Conservation (phyloP, 2,888 invertebrate species). For the Aradus depressus region DNA sequence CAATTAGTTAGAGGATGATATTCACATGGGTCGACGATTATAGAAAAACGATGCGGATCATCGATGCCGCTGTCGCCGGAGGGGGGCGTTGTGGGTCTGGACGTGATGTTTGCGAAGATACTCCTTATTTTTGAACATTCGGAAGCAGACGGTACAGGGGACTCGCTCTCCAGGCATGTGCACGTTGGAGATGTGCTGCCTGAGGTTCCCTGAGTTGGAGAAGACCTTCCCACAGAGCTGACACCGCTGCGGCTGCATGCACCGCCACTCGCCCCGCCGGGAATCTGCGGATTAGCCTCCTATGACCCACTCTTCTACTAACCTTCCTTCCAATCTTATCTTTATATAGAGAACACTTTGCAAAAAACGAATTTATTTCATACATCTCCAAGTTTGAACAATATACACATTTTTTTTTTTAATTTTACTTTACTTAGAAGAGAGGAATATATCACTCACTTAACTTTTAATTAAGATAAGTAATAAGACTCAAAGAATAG, state of each 20-base stretch:
- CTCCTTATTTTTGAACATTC: conserved; percentile 36
- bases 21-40: too few relatives aligned
- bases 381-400: background rate
- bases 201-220: conserved; percentile 36
- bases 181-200: conserved; percentile 36
- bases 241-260: conserved; percentile 36
- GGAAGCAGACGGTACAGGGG: conserved; percentile 34
- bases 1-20: too few relatives aligned
- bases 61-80: conserved; percentile 28
- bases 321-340: too few relatives aligned
- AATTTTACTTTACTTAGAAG: background rate
- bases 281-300: conserved; percentile 19
- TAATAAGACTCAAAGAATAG: too few relatives aligned
- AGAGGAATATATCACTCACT: background rate
- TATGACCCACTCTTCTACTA: background rate
- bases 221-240: conserved; percentile 35
- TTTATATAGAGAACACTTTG: too few relatives aligned
- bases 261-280: conserved; percentile 33
- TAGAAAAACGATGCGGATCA: conserved; percentile 2
- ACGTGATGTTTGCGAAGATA: conserved; percentile 36
- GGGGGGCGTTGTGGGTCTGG: conserved; percentile 35
- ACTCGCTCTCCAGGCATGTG: conserved; percentile 35
- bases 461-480: too few relatives aligned
- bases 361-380: background rate
- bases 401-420: background rate